These are phyloP conservation scores for Pseudopleuronectes americanus DNA, from an alignment of 2,797 vertebrate genomes.

Conservation along the genomic window DNA sequence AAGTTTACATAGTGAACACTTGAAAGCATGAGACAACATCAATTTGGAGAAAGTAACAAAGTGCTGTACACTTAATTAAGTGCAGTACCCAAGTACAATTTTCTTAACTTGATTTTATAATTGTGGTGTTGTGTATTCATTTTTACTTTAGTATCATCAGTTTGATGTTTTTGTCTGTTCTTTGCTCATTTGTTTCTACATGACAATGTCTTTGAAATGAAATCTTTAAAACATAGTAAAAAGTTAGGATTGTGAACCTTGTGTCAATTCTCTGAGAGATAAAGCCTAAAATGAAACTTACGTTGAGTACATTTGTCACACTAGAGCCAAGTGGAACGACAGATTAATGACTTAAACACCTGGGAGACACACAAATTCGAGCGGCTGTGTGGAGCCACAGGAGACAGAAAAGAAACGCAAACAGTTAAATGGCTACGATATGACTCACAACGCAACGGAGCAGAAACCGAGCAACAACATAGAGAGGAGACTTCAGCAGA, in stretches of 20 bases:
- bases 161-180: too few species aligned
- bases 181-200: too few species aligned
- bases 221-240: too few species aligned
- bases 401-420: constrained; percentile 24
- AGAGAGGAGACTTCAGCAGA: not conserved
- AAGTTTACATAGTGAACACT: too few species aligned
- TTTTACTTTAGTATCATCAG: too few species aligned
- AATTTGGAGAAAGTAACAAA: not conserved
- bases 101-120: not conserved
- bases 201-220: too few species aligned
- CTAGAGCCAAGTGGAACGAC: constrained; percentile 13
- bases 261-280: too few species aligned
- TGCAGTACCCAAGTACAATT: not conserved
- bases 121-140: too few species aligned
- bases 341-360: constrained; percentile 30
- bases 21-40: too few species aligned
- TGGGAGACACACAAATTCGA: constrained; percentile 32
- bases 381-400: constrained; percentile 24
- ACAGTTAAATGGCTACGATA: constrained; percentile 14
- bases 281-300: too few species aligned
- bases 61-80: not conserved
- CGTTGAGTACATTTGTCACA: constrained; percentile 13
- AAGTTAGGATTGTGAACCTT: too few species aligned
- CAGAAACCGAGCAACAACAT: not conserved
- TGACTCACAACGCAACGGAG: constrained; percentile 31